phyloP scores from a whole-genome alignment of 2,797 vertebrate species.

The Amblyopsis hoosieri region DNA sequence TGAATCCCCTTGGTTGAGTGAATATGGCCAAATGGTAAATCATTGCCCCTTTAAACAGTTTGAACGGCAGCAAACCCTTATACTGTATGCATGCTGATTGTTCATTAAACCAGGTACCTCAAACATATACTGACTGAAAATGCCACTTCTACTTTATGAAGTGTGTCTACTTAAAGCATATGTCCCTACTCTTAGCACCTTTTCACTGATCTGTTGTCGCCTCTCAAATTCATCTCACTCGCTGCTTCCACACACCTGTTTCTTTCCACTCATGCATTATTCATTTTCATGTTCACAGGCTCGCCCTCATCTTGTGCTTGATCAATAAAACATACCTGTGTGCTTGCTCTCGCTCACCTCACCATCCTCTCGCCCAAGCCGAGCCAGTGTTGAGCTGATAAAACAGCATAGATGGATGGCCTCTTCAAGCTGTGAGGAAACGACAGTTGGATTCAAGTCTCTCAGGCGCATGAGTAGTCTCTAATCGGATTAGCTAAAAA shows the following conservation, averaged over 20 bases:
- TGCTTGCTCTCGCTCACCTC: slow-evolving; percentile 29
- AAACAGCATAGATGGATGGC: slow-evolving; percentile 46
- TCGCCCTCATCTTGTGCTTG: slow-evolving; percentile 58
- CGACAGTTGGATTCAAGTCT: slow-evolving; percentile 28
- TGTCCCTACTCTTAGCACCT: neutral
- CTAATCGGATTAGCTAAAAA: slow-evolving; percentile 23
- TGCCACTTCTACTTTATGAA: slow-evolving; percentile 20
- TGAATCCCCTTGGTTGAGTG: too few relatives aligned
- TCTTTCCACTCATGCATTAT: slow-evolving; percentile 61
- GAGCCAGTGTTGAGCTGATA: slow-evolving; percentile 45
- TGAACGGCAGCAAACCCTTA: too few relatives aligned
- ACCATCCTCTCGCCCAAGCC: slow-evolving; percentile 37
- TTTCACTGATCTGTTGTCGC: neutral
- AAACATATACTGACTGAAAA: too few relatives aligned
- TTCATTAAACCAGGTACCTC: too few relatives aligned
- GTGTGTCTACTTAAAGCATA: too few relatives aligned
- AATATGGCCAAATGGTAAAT: too few relatives aligned
- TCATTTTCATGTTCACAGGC: slow-evolving; percentile 58
- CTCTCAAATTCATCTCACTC: slow-evolving; percentile 38
- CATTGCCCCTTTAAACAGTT: too few relatives aligned
- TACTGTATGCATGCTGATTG: too few relatives aligned
- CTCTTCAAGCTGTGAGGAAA: slow-evolving; percentile 44
- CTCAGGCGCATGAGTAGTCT: slow-evolving; percentile 23
- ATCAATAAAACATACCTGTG: slow-evolving; percentile 75
- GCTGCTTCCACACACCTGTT: slow-evolving; percentile 32